A percentile compares a stretch with the other conserved stretches of the same genome.
phyloP scores from a whole-genome alignment of 30 jellyfish, hydroid and myxozoan species.

The Catostylus mosaicus region DNA sequence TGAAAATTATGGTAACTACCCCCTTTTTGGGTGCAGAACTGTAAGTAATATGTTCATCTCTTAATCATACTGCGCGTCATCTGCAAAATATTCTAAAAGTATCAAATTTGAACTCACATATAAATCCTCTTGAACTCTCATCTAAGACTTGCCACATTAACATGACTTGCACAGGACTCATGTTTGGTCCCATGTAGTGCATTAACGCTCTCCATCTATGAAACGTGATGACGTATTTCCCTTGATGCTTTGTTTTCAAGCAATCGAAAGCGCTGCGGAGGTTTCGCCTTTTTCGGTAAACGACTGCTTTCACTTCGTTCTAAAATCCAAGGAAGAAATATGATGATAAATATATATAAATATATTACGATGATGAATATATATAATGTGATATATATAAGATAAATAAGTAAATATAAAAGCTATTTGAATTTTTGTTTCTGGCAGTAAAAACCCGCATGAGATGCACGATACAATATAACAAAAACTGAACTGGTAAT shows the following conservation, averaged over 20 bases:
- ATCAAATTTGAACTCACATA: slow-evolving; percentile 68
- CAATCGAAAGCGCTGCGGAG: slow-evolving; percentile 92
- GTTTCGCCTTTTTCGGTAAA: slow-evolving; percentile 94
- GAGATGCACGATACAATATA: too few species aligned
- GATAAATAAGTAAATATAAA: too few species aligned
- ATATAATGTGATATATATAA: too few species aligned
- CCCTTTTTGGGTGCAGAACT: too few species aligned
- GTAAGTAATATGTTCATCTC: too few species aligned
- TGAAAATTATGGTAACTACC: too few species aligned
- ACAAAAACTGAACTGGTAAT: too few species aligned
- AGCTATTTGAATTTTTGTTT: too few species aligned
- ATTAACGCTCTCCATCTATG: slow-evolving; percentile 93
- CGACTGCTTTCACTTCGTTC: slow-evolving; percentile 97
- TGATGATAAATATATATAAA: not conserved
- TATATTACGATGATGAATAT: not conserved
- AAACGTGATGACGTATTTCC: slow-evolving; percentile 81
- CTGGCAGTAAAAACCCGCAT: too few species aligned
- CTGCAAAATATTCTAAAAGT: too few species aligned
- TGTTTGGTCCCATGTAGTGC: slow-evolving; percentile 90
- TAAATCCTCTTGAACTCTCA: slow-evolving; percentile 56
- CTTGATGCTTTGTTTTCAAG: slow-evolving; percentile 64
- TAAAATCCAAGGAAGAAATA: not conserved
- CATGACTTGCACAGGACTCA: slow-evolving; percentile 92
- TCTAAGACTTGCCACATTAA: slow-evolving; percentile 96
- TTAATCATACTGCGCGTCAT: too few species aligned